Evolutionary conservation across 2,113 vertebrate genomes (phyloP).

Genomic region (Eulacestoma nigropectus): DNA sequence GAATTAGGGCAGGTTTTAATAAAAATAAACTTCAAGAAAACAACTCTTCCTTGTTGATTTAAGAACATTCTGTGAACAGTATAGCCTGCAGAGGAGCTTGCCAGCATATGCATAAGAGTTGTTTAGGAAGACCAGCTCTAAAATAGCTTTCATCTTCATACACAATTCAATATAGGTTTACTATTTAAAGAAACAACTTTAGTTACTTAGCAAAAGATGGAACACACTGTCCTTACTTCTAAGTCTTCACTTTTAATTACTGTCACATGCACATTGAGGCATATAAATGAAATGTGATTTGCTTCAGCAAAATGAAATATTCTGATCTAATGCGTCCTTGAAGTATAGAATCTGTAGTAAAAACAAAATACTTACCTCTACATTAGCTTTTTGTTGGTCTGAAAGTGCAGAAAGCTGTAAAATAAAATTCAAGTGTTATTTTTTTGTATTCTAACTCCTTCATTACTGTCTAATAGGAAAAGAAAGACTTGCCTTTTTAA

Average conservation of each 20-base stretch:
- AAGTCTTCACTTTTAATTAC: neutral
- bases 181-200: neutral
- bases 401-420: slow-evolving; percentile 86
- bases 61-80: neutral
- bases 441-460: neutral
- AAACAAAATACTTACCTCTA: slow-evolving; percentile 78
- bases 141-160: neutral
- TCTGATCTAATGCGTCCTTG: neutral
- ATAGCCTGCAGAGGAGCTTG: neutral
- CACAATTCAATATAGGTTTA: neutral
- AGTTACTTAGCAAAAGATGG: neutral
- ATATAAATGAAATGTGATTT: neutral
- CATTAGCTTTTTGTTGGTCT: slow-evolving; percentile 88
- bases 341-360: neutral
- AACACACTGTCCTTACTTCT: neutral
- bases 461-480: neutral
- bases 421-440: slow-evolving; percentile 4
- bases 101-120: neutral
- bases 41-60: neutral
- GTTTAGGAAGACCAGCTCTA: neutral
- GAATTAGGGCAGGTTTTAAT: neutral
- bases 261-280: neutral
- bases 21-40: neutral
- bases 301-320: neutral
- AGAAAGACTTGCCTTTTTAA: neutral